Conservation (phyloP, 2,888 invertebrate genomes). For the Celastrina argiolus region DNA sequence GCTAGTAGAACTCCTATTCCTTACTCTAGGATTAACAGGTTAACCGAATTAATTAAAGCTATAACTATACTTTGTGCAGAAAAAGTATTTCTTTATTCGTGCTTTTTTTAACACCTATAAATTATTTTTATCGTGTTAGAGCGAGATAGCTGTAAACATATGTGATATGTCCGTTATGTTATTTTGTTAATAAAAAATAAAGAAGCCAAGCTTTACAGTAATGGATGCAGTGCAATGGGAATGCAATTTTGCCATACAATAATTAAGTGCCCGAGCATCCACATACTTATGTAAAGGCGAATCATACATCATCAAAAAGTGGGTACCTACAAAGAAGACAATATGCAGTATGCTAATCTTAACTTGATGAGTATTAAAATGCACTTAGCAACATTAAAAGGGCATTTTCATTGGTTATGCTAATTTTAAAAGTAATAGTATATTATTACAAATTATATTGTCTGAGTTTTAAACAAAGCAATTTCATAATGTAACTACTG, state of each 20-base stretch:
- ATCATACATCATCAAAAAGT: background rate
- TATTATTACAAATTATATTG: background rate
- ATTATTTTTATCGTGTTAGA: slow-evolving; percentile 70
- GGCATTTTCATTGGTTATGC: background rate
- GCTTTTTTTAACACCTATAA: slow-evolving; percentile 59
- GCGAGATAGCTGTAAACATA: slow-evolving; percentile 53
- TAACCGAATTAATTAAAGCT: background rate
- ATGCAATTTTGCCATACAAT: slow-evolving; percentile 9
- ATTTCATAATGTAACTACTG: no score
- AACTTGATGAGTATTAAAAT: background rate
- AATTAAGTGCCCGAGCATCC: background rate
- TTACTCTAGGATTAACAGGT: background rate
- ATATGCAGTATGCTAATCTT: no score
- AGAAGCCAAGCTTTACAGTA: slow-evolving; percentile 26
- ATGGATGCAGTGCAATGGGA: slow-evolving; percentile 20
- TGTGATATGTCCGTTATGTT: slow-evolving; percentile 53
- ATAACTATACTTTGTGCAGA: background rate
- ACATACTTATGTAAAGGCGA: background rate
- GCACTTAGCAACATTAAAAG: background rate
- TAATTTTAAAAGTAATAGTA: no score
- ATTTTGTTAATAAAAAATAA: slow-evolving; percentile 32
- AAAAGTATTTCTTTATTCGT: background rate
- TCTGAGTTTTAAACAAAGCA: background rate
- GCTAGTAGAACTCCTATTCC: background rate
- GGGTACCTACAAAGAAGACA: background rate